phyloP scores from a whole-genome alignment of 1,140 invertebrate genomes.

The Maconellicoccus hirsutus region DNA sequence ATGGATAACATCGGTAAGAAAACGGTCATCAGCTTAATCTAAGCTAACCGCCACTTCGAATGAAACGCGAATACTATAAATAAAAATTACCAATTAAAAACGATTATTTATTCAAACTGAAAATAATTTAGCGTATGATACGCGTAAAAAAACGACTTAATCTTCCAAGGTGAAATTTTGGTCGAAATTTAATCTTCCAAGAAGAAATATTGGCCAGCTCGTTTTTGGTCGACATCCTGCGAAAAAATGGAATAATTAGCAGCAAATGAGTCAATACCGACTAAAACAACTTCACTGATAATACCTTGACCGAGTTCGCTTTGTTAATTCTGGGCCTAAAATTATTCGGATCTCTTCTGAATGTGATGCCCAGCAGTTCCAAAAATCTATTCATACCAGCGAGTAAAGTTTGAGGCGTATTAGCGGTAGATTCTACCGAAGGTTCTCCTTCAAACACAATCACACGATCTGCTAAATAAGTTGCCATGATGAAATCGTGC shows the following conservation, averaged over 20 bases:
- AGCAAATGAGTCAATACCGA: neutral
- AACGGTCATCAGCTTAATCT: neutral
- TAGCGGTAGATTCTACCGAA: conserved; percentile 75
- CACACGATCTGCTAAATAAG: conserved; percentile 95
- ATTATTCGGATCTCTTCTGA: conserved; percentile 96
- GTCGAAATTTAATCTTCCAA: too few species aligned
- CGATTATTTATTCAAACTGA: neutral
- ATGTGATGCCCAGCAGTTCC: conserved; percentile 93
- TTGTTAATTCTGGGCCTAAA: conserved; percentile 98
- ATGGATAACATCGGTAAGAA: neutral
- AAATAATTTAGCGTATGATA: neutral
- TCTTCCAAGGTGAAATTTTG: conserved; percentile 96
- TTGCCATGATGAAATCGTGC: conserved; percentile 99
- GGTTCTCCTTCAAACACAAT: conserved; percentile 96
- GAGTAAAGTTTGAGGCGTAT: conserved; percentile 83
- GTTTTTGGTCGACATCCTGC: conserved; percentile 93
- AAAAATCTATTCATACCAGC: conserved; percentile 98
- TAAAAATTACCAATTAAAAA: neutral
- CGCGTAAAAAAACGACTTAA: conserved; percentile 4
- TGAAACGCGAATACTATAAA: too few species aligned
- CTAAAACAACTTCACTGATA: neutral
- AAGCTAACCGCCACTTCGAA: too few species aligned
- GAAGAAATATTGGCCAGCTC: conserved; percentile 96
- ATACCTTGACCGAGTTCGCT: conserved; percentile 83
- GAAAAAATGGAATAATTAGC: conserved; percentile 29